Evolutionary conservation across 2,888 invertebrate species (phyloP), one percentile per base, ranked within the genome.

Genomic region (Acholoe squamosa): DNA sequence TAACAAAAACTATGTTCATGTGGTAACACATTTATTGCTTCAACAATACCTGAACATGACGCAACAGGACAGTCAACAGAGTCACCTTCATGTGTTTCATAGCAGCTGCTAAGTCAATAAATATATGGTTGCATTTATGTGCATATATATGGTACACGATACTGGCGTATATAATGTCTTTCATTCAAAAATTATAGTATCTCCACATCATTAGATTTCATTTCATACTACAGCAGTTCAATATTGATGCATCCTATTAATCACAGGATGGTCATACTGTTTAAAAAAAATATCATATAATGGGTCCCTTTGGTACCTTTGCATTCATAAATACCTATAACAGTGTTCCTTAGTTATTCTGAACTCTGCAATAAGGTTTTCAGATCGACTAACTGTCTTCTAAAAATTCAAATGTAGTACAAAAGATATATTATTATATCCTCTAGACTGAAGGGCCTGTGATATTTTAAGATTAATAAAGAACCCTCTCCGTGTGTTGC

Each of bases 11-110:
- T 43, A n/a, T n/a, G n/a, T n/a, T n/a, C n/a, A n/a, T 43, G 61
- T 19, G 61, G 5, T n/a, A 61, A 61, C 61, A 61, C 61, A 61
- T 61, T 61, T 61, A 61, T 61, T 61, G 61, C 61, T 61, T 61
- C 61, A 61, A 61, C 61, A 61, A 61, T n/a, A 61, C 61, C 61
- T 61, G 61, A 3, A 61, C 61, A n/a, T 1, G 5, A 61, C n/a
- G 19, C n/a, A n/a, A 14, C n/a, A 61, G 61, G 61, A 61, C n/a
- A n/a, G 19, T 61, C 19, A 61, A 7, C n/a, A n/a, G 19, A 7
- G 61, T 61, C 61, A 61, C 61, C 61, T 19, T 61, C 19, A n/a
- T 61, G 14, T 61, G 61, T 14, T 12, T 61, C n/a, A 61, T 61
- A 61, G 61, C 61, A 61, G 61, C 14, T 61, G 14, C n/a, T 61